Evolutionary conservation across 2,797 vertebrate species (phyloP).

Genomic region (Morelia viridis): DNA sequence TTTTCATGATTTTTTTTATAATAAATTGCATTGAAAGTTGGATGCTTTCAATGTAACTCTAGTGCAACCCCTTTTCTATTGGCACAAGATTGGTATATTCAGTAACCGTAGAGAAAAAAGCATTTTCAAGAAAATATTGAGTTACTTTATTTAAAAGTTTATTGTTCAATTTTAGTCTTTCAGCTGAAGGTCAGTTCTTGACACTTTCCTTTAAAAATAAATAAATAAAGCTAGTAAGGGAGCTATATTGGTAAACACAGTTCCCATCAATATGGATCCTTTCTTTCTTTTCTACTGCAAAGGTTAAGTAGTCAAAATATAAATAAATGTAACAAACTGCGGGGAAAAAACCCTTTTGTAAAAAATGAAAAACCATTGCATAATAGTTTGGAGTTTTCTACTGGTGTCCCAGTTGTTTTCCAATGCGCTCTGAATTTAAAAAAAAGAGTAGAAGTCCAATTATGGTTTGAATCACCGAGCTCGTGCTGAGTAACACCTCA

Average conservation of each 20-base stretch:
- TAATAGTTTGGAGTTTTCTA: conserved; percentile 63
- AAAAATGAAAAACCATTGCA: conserved; percentile 51
- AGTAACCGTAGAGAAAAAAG: conserved; percentile 31
- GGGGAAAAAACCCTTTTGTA: conserved; percentile 60
- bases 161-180: conserved; percentile 32
- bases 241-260: conserved; percentile 57
- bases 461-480: conserved; percentile 72
- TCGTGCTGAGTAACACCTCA: conserved; percentile 91
- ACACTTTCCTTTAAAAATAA: conserved; percentile 57
- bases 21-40: neutral
- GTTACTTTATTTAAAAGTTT: neutral
- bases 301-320: conserved; percentile 66
- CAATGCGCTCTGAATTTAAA: neutral
- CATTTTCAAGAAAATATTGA: conserved; percentile 30
- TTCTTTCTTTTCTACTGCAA: conserved; percentile 51
- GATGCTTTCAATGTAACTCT: neutral
- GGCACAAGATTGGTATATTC: neutral
- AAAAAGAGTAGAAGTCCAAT: neutral
- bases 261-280: conserved; percentile 66
- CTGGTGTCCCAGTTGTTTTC: neutral
- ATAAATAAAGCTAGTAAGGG: conserved; percentile 50
- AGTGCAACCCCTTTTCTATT: neutral
- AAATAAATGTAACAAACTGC: conserved; percentile 58
- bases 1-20: neutral
- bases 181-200: conserved; percentile 37